A percentile compares a stretch with the other conserved stretches of the same genome.
These are phyloP conservation scores for Eutrigla gurnardus DNA, from an alignment of 2,797 vertebrate species.

Conservation along the genomic window DNA sequence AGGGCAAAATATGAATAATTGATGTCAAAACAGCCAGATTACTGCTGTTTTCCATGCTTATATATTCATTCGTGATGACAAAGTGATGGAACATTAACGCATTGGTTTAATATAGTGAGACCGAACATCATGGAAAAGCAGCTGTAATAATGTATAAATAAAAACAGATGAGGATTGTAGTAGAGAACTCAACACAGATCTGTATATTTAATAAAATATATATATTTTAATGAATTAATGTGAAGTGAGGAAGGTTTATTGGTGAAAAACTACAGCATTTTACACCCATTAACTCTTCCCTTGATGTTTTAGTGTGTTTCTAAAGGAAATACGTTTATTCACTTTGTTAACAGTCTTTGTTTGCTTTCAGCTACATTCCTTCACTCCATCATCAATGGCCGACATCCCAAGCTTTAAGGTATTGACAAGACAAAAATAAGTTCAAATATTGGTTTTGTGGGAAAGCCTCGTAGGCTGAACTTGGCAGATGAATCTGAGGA, in stretches of 20 bases:
- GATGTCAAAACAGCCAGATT: not conserved
- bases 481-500: not conserved
- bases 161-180: too few species aligned
- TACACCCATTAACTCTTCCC: too few species aligned
- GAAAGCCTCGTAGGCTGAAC: not conserved
- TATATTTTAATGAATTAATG: too few species aligned
- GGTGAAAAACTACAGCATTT: too few species aligned
- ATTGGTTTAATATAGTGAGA: too few species aligned
- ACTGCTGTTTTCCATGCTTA: not conserved
- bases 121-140: too few species aligned
- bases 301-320: not conserved
- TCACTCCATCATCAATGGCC: constrained; percentile 17
- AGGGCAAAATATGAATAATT: not conserved
- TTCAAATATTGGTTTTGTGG: not conserved
- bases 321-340: not conserved
- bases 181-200: too few species aligned
- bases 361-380: not conserved
- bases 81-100: too few species aligned
- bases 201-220: too few species aligned
- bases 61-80: too few species aligned
- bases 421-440: constrained; percentile 3
- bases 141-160: too few species aligned
- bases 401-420: constrained; percentile 77
- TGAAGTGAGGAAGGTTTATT: too few species aligned
- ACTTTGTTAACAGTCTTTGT: not conserved